These are phyloP conservation scores for Sebastolobus altivelis DNA, from an alignment of 2,797 vertebrate species.

Conservation along the genomic window DNA sequence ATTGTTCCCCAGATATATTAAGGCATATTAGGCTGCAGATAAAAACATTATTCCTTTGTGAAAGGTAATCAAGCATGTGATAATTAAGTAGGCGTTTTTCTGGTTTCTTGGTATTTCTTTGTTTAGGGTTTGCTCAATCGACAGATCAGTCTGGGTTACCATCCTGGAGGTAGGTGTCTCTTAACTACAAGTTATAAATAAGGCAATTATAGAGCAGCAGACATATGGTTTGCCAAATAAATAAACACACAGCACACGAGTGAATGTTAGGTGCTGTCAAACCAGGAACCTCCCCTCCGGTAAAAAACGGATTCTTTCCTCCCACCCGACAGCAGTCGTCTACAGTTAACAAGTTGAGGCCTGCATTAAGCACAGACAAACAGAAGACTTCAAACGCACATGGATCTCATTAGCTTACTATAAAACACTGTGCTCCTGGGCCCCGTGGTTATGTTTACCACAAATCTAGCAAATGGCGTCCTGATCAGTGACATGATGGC, in stretches of 20 bases:
- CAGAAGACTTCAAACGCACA: slow-evolving; percentile 43
- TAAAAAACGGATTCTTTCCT: slow-evolving; percentile 2
- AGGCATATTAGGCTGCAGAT: neutral
- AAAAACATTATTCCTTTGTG: no score
- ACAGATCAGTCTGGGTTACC: neutral
- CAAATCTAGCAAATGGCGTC: slow-evolving; percentile 6
- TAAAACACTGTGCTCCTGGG: slow-evolving; percentile 7
- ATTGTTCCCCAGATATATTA: neutral
- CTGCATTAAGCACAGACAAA: slow-evolving; percentile 13
- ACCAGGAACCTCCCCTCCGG: neutral
- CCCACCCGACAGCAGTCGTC: neutral
- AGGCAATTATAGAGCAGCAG: neutral
- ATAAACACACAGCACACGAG: neutral
- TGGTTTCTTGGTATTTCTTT: neutral
- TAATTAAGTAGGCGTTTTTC: neutral
- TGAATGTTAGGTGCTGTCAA: neutral
- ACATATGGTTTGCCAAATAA: neutral
- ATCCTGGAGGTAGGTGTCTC: neutral
- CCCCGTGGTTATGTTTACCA: slow-evolving; percentile 7
- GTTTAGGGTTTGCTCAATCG: neutral
- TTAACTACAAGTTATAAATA: neutral
- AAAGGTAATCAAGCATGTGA: neutral
- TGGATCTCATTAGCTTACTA: slow-evolving; percentile 31
- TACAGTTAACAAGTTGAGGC: slow-evolving; percentile 5
- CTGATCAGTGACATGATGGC: slow-evolving; percentile 1